Evolutionary conservation across 2,113 vertebrate genomes (phyloP), one percentile per base, ranked within the genome.

Genomic region (Psephotus haematonotus): DNA sequence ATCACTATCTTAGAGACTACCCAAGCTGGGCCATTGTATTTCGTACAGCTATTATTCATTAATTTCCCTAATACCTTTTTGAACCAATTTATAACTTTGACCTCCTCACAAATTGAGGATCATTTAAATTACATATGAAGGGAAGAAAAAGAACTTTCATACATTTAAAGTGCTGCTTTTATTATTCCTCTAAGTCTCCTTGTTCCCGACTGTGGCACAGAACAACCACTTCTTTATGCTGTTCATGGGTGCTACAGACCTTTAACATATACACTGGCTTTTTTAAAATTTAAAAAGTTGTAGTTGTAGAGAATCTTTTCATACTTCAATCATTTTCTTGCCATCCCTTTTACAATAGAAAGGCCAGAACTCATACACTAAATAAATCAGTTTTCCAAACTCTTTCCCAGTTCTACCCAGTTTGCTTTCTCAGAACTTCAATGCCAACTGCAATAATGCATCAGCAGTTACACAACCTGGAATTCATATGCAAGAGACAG

Each of bases 21-120:
- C 86, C 25, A 86, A 78, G 46, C 35, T 71, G 47, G 43, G 64
- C 43, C 55, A 75, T 35, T 88, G 41, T 63, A 74, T 83, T 90
- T 90, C 17, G 49, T 37, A 43, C 23, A 0, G 2, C 39, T 64
- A 50, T 88, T 93, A 93, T 59, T 78, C 76, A 70, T 63, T 33
- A 93, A 86, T 92, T 81, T 96, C 53, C 29, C 35, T 93, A 90
- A 90, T 86, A 91, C 13, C 49, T 92, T 84, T 95, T 93, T 92
- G 68, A 83, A 81, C 35, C 50, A 75, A 75, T 92, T 92, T 86
- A 70, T 90, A 88, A 88, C 90, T 93, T 71, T 96, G 91, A 90
- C 88, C 88, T 95, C 64, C 41, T 77, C 1, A 7, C 49, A 93
- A 92, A 88, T 11, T 77, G 53, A 59, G 50, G 81, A 64, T 90